phyloP scores from a whole-genome alignment of 1,140 invertebrate species.

The Drosophila pseudoobscura region DNA sequence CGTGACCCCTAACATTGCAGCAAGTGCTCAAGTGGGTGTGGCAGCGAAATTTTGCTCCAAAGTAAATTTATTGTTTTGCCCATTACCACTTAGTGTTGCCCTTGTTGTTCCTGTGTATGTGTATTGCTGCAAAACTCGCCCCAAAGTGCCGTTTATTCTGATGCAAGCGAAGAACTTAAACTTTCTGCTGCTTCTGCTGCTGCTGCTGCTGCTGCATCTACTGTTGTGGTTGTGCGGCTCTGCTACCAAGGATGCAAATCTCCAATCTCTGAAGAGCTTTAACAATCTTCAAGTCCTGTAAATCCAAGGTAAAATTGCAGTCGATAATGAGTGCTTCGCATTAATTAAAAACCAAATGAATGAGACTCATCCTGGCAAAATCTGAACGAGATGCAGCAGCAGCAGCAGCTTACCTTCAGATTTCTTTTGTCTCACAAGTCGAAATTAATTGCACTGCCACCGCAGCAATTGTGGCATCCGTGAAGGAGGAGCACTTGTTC shows the following conservation, averaged over 20 bases:
- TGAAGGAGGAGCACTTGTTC: constrained; percentile 32
- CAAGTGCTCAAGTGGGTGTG: constrained; percentile 44
- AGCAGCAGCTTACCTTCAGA: constrained; percentile 14
- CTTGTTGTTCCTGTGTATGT: constrained; percentile 1
- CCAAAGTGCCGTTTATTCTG: constrained; percentile 56
- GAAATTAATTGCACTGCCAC: constrained; percentile 63
- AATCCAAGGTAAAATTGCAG: constrained; percentile 18
- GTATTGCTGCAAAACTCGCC: constrained; percentile 38
- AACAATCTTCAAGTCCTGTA: constrained; percentile 11
- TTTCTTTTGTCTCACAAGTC: constrained; percentile 35
- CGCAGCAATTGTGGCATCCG: constrained; percentile 11
- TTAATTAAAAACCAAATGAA: constrained; percentile 50
- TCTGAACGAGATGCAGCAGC: constrained; percentile 26
- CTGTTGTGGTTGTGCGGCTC: no score
- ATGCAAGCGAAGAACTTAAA: constrained; percentile 42
- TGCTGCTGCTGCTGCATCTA: not conserved
- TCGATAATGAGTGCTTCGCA: constrained; percentile 44
- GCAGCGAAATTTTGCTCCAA: constrained; percentile 46
- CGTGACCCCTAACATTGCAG: constrained; percentile 53
- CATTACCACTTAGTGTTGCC: constrained; percentile 45
- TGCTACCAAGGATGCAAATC: constrained; percentile 37
- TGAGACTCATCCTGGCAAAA: constrained; percentile 6
- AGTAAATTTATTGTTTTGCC: constrained; percentile 64
- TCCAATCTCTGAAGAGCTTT: constrained; percentile 18
- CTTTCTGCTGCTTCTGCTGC: constrained; percentile 1